Evolutionary conservation across 2,888 invertebrate genomes (phyloP).

Genomic region (Hirtodrosophila confusa): DNA sequence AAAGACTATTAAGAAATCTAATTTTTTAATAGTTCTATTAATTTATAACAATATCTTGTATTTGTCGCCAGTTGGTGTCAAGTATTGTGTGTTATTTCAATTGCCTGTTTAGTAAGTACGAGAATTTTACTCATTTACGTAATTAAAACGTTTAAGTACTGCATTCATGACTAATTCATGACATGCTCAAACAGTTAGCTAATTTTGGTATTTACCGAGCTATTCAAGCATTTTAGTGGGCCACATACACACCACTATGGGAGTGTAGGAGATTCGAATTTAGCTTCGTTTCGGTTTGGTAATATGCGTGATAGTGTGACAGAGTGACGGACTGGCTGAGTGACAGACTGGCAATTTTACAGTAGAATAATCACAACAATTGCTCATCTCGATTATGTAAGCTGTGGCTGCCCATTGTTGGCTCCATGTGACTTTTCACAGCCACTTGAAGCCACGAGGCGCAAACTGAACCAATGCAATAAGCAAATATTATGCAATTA

Average conservation of each 20-base stretch:
- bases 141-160: slow-evolving; percentile 25
- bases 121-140: slow-evolving; percentile 21
- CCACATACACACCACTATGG: slow-evolving; percentile 4
- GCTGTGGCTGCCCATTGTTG: slow-evolving; percentile 37
- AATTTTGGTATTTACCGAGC: slow-evolving; percentile 44
- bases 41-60: too few relatives aligned
- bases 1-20: too few relatives aligned
- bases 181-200: slow-evolving; percentile 19
- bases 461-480: slow-evolving; percentile 63
- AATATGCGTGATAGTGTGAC: slow-evolving; percentile 15
- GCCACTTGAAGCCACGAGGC: slow-evolving; percentile 50
- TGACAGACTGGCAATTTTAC: slow-evolving; percentile 10
- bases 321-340: slow-evolving; percentile 26
- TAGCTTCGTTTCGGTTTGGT: slow-evolving; percentile 16
- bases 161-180: slow-evolving; percentile 48
- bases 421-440: slow-evolving; percentile 71
- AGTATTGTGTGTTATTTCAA: too few relatives aligned
- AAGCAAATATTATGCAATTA: slow-evolving; percentile 33
- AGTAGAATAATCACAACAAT: slow-evolving; percentile 55
- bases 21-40: too few relatives aligned
- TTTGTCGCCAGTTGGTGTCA: too few relatives aligned
- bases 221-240: slow-evolving; percentile 18
- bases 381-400: slow-evolving; percentile 70
- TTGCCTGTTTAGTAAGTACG: not conserved
- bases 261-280: slow-evolving; percentile 13